phyloP scores from a whole-genome alignment of 2,888 invertebrate species.

The Seira sanloemensis region DNA sequence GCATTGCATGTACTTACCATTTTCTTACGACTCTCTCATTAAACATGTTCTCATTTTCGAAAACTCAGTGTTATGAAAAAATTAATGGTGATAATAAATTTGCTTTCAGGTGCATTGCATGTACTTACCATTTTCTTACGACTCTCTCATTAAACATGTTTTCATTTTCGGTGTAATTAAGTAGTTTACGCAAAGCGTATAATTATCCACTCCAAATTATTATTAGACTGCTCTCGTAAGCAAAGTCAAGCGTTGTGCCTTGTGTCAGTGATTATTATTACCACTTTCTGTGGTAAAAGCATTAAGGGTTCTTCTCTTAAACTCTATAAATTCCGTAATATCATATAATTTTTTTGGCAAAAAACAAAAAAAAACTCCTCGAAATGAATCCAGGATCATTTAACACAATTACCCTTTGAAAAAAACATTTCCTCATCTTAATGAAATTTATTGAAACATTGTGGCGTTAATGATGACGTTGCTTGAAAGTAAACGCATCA shows the following conservation, averaged over 20 bases:
- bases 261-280: too few relatives aligned
- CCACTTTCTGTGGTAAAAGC: too few relatives aligned
- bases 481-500: neutral
- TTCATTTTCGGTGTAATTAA: neutral
- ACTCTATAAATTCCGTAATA: too few relatives aligned
- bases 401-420: conserved; percentile 18
- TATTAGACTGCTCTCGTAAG: conserved; percentile 9
- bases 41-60: too few relatives aligned
- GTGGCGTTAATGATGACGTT: neutral
- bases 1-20: neutral
- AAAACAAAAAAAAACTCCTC: too few relatives aligned
- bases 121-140: neutral
- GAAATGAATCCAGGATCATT: conserved; percentile 17
- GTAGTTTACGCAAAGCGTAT: neutral
- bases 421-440: conserved; percentile 19
- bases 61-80: too few relatives aligned
- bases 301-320: too few relatives aligned
- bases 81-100: neutral
- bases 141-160: neutral
- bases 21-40: neutral
- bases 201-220: conserved; percentile 24
- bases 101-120: neutral
- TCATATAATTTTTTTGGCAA: too few relatives aligned
- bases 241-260: too few relatives aligned
- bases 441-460: conserved; percentile 21